phyloP scores from a whole-genome alignment of 2,888 invertebrate species.

The Andrena praecox region DNA sequence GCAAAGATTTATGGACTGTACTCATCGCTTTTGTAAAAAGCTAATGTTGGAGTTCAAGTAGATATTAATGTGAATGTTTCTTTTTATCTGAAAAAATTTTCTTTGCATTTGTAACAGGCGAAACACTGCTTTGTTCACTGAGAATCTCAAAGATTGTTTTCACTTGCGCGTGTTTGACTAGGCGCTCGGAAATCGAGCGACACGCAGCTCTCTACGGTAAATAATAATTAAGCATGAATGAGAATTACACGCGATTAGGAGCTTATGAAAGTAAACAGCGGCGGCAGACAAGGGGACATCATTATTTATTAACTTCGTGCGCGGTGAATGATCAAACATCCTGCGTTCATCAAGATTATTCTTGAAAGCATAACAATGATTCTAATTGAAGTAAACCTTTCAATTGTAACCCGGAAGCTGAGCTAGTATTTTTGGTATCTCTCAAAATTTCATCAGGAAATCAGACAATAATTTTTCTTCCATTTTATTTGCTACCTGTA shows the following conservation, averaged over 20 bases:
- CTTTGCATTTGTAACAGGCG: too few relatives aligned
- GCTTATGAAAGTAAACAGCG: constrained; percentile 35
- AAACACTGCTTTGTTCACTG: too few relatives aligned
- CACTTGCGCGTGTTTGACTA: background rate
- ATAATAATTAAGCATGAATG: constrained; percentile 33
- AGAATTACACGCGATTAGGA: constrained; percentile 32
- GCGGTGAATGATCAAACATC: constrained; percentile 45
- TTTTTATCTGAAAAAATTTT: too few relatives aligned
- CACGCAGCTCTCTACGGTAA: background rate
- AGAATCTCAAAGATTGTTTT: background rate
- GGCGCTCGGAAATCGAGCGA: background rate
- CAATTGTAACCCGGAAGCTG: background rate
- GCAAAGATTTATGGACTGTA: too few relatives aligned
- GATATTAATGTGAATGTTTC: too few relatives aligned
- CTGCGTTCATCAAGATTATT: constrained; percentile 43
- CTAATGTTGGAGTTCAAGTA: too few relatives aligned
- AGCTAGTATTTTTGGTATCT: background rate
- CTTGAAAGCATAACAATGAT: constrained; percentile 33
- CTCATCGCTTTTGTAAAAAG: too few relatives aligned
- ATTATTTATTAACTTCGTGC: constrained; percentile 52
- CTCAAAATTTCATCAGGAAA: background rate
- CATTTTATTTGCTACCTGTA: background rate
- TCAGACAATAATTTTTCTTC: background rate
- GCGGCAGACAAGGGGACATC: constrained; percentile 42
- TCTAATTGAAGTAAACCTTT: constrained; percentile 1